phyloP scores from a whole-genome alignment of 2,113 vertebrate genomes.

The Donacobius atricapilla region DNA sequence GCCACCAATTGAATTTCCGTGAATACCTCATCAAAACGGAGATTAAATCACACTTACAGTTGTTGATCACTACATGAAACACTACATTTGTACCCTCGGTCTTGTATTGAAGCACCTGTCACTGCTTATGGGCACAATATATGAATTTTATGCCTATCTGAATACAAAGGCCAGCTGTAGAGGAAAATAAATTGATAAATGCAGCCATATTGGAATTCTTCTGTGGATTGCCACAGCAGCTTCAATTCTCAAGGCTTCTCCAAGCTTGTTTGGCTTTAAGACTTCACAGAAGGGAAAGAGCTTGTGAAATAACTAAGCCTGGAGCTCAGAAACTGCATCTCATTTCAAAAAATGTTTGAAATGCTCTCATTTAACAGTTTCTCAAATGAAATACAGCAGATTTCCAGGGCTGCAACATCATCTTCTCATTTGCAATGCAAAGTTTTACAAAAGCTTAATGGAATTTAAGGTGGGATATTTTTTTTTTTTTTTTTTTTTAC shows the following conservation, averaged over 20 bases:
- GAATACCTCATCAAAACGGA: background rate
- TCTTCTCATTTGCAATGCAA: constrained; percentile 6
- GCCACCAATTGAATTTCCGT: background rate
- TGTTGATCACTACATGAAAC: background rate
- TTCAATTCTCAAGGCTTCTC: background rate
- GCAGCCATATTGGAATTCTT: background rate
- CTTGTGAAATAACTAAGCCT: background rate
- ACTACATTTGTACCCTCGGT: background rate
- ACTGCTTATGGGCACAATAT: background rate
- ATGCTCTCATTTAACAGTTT: background rate
- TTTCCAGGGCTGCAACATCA: background rate
- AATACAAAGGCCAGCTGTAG: background rate
- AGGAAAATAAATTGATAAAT: background rate
- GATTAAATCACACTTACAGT: background rate
- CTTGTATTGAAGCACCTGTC: background rate
- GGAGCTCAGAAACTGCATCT: background rate
- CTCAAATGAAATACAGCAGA: background rate
- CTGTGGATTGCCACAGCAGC: background rate
- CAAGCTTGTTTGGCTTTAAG: background rate
- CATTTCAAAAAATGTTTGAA: background rate
- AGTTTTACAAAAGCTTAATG: background rate
- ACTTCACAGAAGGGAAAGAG: background rate
- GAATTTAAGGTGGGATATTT: background rate
- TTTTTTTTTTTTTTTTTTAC: too few relatives aligned
- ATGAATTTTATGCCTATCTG: background rate